Evolutionary conservation across 2,888 invertebrate species (phyloP), one percentile per base, ranked within the genome.

Genomic region (Eristalis pertinax): DNA sequence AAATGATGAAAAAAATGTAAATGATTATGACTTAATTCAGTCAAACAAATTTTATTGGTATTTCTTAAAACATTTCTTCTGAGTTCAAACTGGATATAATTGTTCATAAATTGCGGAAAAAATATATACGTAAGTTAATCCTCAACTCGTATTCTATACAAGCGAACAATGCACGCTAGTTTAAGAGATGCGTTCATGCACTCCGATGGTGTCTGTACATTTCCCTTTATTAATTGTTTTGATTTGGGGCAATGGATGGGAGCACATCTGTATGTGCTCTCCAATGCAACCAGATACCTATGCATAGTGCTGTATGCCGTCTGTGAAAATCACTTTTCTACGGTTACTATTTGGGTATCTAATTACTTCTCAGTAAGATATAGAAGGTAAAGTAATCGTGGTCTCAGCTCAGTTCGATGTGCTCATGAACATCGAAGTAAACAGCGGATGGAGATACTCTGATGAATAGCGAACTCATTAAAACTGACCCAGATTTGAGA

Each of bases 171-270:
- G 67, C 64, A 56, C 10, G 24, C 11, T 62, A 75, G n/a, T 69
- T 65, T 11, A 75, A 70, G 15, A 86, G 75, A 43, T 35, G 68
- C 72, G 41, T 43, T 64, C 81, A 41, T 70, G 70, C 84, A 84
- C 63, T 75, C 60, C 60, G 65, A 24, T 70, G 75, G 43, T 72
- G 80, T 76, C 68, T 76, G 72, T 67, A 77, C 76, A 76, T 73
- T 82, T 85, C 68, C 82, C 63, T 73, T 82, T 77, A 82, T 82
- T 75, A 85, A 72, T 82, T 73, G 64, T 77, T 85, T 82, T 77
- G 67, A 85, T 84, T 84, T 80, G 50, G 75, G 64, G 68, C 62
- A 64, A 78, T 73, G 62, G 63, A 41, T 41, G 29, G 41, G 67
- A 58, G 5, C 24, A 58, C 35, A 70, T 75, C 50, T 70, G 26